Evolutionary conservation across 1,140 invertebrate species (phyloP).

Genomic region (Oreohelix idahoensis): DNA sequence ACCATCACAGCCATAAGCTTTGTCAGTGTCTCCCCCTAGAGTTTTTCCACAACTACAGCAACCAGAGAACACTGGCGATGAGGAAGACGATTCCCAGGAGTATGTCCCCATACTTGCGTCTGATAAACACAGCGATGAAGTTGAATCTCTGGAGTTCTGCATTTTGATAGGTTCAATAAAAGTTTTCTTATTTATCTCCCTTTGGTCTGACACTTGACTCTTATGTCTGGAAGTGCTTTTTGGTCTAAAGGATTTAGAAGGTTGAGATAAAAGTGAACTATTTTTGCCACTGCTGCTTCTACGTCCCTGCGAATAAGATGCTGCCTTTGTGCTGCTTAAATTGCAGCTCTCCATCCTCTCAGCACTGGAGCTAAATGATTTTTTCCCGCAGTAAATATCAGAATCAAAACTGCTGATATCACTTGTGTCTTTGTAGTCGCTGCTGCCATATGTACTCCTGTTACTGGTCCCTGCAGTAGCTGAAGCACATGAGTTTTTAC

Average conservation of each 20-base stretch:
- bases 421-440: constrained; percentile 58
- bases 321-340: background rate
- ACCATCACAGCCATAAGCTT: background rate
- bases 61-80: background rate
- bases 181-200: background rate
- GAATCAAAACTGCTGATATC: constrained; percentile 68
- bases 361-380: constrained; percentile 29
- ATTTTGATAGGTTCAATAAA: background rate
- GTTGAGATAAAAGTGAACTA: background rate
- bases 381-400: constrained; percentile 54
- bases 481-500: constrained; percentile 26
- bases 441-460: constrained; percentile 65
- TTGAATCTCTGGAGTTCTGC: background rate
- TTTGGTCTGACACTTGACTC: background rate
- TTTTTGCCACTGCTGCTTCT: background rate
- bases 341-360: background rate
- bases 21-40: background rate
- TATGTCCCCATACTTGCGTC: constrained; percentile 27
- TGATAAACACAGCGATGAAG: constrained; percentile 25
- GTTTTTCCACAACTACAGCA: background rate
- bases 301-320: background rate
- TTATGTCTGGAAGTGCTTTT: background rate
- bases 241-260: background rate
- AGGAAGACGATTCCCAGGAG: constrained; percentile 28
- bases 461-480: constrained; percentile 55